phyloP scores from a whole-genome alignment of 2,797 vertebrate species.

The Cirrhinus molitorella region DNA sequence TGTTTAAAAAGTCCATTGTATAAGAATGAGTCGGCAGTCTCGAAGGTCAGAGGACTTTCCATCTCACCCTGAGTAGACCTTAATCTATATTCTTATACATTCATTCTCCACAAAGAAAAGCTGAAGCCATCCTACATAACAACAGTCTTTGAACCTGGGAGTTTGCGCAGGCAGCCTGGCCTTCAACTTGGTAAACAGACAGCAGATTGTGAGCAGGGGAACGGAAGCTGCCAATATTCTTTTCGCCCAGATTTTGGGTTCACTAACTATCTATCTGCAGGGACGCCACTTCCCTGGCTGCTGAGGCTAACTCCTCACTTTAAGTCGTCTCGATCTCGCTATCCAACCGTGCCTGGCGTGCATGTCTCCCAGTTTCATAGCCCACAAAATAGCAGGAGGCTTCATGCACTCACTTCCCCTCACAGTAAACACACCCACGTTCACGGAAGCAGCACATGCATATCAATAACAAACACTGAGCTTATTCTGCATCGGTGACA shows the following conservation, averaged over 20 bases:
- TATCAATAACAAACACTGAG: slow-evolving; percentile 48
- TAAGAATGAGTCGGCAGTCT: slow-evolving; percentile 48
- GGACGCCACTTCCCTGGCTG: slow-evolving; percentile 7
- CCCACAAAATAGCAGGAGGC: slow-evolving; percentile 25
- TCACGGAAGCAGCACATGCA: slow-evolving; percentile 20
- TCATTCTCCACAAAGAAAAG: slow-evolving; percentile 36
- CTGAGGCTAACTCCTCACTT: slow-evolving; percentile 3
- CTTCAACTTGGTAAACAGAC: slow-evolving; percentile 16
- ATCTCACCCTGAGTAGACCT: slow-evolving; percentile 16
- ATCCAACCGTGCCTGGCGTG: neutral
- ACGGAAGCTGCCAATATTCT: slow-evolving; percentile 11
- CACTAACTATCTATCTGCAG: neutral
- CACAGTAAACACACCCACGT: slow-evolving; percentile 45
- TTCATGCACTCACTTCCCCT: slow-evolving; percentile 37
- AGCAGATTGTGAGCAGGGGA: slow-evolving; percentile 1
- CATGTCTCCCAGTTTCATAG: slow-evolving; percentile 2
- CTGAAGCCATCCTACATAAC: slow-evolving; percentile 21
- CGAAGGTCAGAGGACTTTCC: slow-evolving; percentile 57
- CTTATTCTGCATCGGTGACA: slow-evolving; percentile 45
- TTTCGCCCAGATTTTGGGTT: slow-evolving; percentile 16
- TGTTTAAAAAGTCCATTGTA: slow-evolving; percentile 55
- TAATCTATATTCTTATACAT: slow-evolving; percentile 47
- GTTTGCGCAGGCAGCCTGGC: slow-evolving; percentile 3
- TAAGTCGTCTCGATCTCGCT: slow-evolving; percentile 24
- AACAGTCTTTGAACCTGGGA: slow-evolving; percentile 27